phyloP scores from a whole-genome alignment of 1,140 invertebrate genomes.

The Zaprionus davidi region DNA sequence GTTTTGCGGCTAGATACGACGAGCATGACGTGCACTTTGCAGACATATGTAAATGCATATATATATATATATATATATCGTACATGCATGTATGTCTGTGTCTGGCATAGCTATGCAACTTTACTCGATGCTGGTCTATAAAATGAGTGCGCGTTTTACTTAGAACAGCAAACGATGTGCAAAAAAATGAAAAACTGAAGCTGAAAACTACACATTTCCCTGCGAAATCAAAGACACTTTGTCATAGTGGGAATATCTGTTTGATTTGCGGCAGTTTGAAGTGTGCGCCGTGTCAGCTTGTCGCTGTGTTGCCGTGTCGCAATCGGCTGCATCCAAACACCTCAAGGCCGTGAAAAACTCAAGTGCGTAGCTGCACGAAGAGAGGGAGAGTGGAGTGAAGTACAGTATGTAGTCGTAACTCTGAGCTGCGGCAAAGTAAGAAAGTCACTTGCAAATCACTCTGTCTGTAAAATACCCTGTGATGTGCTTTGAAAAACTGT shows the following conservation, averaged over 20 bases:
- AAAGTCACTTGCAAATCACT: no score
- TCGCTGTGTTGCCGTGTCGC: not conserved
- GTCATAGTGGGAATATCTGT: conserved; percentile 1
- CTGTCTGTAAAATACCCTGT: no score
- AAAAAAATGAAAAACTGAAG: not conserved
- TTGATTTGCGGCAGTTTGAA: conserved; percentile 34
- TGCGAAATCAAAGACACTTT: conserved; percentile 28
- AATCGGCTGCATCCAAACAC: not conserved
- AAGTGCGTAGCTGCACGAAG: not conserved
- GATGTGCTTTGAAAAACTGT: no score
- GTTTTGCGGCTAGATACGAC: conserved; percentile 17
- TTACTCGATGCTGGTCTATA: not conserved
- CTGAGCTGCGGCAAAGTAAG: no score
- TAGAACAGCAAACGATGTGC: conserved; percentile 36
- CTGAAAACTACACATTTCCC: conserved; percentile 23
- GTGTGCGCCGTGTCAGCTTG: conserved; percentile 16
- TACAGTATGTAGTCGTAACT: no score
- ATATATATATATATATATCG: no score
- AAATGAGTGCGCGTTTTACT: conserved; percentile 36
- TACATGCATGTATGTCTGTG: not conserved
- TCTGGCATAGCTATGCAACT: conserved; percentile 2
- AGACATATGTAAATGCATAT: not conserved
- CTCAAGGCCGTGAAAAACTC: conserved; percentile 1
- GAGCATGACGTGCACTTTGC: conserved; percentile 24
- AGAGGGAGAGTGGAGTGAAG: no score